A percentile compares a stretch with the other conserved stretches of the same genome.
Evolutionary conservation across 2,113 vertebrate species (phyloP).

Genomic region (Rhea americana): DNA sequence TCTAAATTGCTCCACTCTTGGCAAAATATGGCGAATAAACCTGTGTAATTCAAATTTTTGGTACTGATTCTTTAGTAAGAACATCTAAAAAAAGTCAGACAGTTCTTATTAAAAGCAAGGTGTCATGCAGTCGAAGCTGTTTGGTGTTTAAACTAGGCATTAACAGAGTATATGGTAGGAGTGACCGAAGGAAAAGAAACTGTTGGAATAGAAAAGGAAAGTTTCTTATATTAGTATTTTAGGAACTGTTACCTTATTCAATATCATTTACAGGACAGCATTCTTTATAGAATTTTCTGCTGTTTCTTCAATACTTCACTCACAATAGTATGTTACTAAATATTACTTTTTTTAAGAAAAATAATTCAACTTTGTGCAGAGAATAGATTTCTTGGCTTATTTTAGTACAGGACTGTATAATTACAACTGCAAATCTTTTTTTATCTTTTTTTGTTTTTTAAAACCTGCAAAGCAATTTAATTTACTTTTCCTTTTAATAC

Average conservation of each 20-base stretch:
- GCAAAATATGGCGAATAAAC: not conserved
- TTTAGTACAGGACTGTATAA: not conserved
- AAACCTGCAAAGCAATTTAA: conserved; percentile 43
- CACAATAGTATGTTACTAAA: not conserved
- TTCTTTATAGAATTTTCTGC: not conserved
- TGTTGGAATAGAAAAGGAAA: not conserved
- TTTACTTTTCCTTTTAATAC: conserved; percentile 50
- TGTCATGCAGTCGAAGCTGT: not conserved
- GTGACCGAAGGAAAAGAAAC: not conserved
- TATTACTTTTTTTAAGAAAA: not conserved
- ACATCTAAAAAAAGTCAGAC: not conserved
- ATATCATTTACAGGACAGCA: not conserved
- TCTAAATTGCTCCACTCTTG: not conserved
- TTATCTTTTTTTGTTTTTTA: not conserved
- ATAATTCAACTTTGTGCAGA: not conserved
- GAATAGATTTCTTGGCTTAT: not conserved
- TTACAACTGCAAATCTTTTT: not conserved
- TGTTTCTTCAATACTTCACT: not conserved
- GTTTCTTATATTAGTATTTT: not conserved
- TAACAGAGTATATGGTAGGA: not conserved
- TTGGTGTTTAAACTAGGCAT: not conserved
- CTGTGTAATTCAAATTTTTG: not conserved
- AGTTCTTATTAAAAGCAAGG: not conserved
- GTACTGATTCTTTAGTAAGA: not conserved
- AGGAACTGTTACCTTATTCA: not conserved